These are phyloP conservation scores for Illadopsis cleaveri DNA, from an alignment of 2,113 vertebrate species.

Conservation along the genomic window DNA sequence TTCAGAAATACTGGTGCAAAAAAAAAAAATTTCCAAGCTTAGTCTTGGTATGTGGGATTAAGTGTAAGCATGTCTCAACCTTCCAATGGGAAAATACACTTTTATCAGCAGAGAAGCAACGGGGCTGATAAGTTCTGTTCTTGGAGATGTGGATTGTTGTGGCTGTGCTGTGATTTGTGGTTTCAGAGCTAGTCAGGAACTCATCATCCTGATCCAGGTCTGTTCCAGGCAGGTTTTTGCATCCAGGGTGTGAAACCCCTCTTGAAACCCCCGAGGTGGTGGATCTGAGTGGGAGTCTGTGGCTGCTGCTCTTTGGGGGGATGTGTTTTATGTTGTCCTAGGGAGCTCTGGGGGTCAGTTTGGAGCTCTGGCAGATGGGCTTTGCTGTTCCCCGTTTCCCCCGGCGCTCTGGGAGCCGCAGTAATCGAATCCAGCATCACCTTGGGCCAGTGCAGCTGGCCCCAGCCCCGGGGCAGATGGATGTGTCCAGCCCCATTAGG, in stretches of 20 bases:
- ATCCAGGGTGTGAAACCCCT: neutral
- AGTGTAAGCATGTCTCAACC: neutral
- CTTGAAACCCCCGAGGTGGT: neutral
- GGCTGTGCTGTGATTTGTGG: neutral
- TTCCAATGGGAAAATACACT: neutral
- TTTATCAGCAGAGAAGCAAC: neutral
- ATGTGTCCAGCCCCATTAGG: neutral
- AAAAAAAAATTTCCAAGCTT: neutral
- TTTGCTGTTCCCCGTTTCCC: neutral
- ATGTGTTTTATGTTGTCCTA: neutral
- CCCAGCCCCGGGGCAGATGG: neutral
- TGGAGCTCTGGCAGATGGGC: slow-evolving; percentile 27
- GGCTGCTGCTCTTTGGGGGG: neutral
- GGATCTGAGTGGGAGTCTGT: neutral
- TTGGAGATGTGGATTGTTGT: neutral
- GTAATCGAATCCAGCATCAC: slow-evolving; percentile 9
- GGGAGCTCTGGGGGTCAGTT: accelerated
- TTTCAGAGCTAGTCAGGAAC: neutral
- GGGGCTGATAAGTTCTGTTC: neutral
- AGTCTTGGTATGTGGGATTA: neutral
- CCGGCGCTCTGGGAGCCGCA: neutral
- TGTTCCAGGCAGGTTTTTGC: neutral
- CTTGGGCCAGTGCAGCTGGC: slow-evolving; percentile 8
- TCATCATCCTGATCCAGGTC: accelerated
- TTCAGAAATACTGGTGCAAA: neutral